Evolutionary conservation across 2,113 vertebrate species (phyloP).

Genomic region (Serilophus lunatus): DNA sequence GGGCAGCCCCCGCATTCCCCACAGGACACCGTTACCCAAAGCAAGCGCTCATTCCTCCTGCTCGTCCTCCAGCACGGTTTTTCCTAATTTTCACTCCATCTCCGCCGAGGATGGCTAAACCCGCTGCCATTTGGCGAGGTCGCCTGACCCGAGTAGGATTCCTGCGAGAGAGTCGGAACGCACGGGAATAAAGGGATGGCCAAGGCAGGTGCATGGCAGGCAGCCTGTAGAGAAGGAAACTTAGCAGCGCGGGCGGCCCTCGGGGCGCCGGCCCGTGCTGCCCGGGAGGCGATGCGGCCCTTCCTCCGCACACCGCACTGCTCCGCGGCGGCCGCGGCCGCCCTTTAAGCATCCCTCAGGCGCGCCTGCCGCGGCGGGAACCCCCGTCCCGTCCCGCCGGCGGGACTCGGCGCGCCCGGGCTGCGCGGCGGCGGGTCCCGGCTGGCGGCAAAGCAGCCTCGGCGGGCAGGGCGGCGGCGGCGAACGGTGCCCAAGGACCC

Average conservation of each 20-base stretch:
- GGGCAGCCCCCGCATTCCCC: not conserved
- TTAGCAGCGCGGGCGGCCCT: not conserved
- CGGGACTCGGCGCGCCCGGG: not conserved
- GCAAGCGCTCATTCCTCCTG: not conserved
- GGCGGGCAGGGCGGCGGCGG: not conserved
- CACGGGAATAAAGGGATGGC: too few relatives aligned
- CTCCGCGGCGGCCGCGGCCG: not conserved
- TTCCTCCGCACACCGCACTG: not conserved
- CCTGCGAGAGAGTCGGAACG: too few relatives aligned
- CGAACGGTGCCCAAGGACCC: not conserved
- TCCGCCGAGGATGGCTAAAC: not conserved
- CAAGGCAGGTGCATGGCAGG: not conserved
- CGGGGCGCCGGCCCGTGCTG: not conserved
- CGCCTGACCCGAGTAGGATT: too few relatives aligned
- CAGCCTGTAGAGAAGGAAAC: accelerated
- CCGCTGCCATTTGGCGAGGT: not conserved
- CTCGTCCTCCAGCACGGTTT: not conserved
- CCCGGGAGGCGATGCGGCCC: not conserved
- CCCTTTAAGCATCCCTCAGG: conserved; percentile 68
- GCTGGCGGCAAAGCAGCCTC: not conserved
- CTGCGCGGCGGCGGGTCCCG: not conserved
- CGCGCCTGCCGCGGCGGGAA: conserved; percentile 81
- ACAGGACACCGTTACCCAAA: conserved; percentile 39
- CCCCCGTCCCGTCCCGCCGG: not conserved
- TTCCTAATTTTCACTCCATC: conserved; percentile 17